phyloP scores from a whole-genome alignment of 1,140 invertebrate genomes.

The Drosophila asahinai region DNA sequence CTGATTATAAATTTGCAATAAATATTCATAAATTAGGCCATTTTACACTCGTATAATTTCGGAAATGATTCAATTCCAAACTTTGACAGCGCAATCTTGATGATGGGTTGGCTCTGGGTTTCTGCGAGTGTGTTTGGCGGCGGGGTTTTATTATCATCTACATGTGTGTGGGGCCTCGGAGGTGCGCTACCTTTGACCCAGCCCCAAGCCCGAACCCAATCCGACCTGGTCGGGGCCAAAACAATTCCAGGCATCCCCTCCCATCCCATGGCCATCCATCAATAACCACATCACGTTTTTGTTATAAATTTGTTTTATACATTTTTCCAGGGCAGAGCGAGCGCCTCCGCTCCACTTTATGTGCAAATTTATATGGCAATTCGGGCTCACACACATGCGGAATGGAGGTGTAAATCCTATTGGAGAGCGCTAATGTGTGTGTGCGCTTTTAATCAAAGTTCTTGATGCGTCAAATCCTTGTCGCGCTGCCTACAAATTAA shows the following conservation, averaged over 20 bases:
- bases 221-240: conserved; percentile 22
- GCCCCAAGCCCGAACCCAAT: conserved; percentile 9
- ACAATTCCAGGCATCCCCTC: conserved; percentile 42
- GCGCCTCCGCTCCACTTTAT: conserved; percentile 46
- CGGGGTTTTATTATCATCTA: conserved; percentile 25
- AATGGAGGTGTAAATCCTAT: conserved; percentile 52
- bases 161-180: conserved; percentile 12
- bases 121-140: conserved; percentile 6
- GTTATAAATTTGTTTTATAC: conserved; percentile 82
- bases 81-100: conserved; percentile 13
- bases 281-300: conserved; percentile 80
- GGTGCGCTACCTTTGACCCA: conserved; percentile 41
- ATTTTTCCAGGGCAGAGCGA: conserved; percentile 54
- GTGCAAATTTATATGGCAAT: conserved; percentile 57
- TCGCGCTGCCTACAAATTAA: conserved; percentile 54
- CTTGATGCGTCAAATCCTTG: conserved; percentile 50
- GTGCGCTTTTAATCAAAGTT: conserved; percentile 54
- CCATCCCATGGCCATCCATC: conserved; percentile 57
- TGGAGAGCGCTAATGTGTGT: conserved; percentile 16
- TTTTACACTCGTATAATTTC: conserved; percentile 2
- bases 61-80: conserved; percentile 10
- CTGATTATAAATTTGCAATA: not conserved
- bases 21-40: conserved; percentile 16
- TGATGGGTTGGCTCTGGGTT: conserved; percentile 7
- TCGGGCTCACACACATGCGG: conserved; percentile 31